Conservation (phyloP, 92 coral and sea anemone species). For the Ricordea florida region DNA sequence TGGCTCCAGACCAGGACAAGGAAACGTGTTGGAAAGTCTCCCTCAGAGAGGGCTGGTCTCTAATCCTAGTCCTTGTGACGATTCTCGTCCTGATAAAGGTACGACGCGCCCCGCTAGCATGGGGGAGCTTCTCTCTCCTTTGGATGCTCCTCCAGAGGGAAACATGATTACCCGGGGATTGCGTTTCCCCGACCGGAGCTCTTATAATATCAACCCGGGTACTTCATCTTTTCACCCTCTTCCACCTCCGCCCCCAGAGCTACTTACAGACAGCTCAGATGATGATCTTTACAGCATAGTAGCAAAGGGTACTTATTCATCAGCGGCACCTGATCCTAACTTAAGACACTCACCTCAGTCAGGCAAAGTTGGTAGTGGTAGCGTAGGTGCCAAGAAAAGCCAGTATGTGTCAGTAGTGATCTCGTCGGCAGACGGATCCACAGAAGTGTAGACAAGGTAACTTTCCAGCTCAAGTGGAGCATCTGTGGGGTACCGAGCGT, state of each 20-base stretch:
- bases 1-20: neutral
- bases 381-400: conserved; percentile 7
- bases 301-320: conserved; percentile 86
- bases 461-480: neutral
- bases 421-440: conserved; percentile 30
- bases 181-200: conserved; percentile 29
- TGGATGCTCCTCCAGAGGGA: conserved; percentile 62
- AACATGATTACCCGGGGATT: conserved; percentile 13
- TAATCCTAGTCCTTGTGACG: neutral
- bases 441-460: conserved; percentile 13
- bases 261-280: conserved; percentile 83
- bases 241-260: conserved; percentile 82
- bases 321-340: conserved; percentile 70
- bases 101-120: conserved; percentile 46
- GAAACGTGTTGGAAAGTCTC: neutral
- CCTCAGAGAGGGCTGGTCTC: neutral
- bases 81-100: conserved; percentile 13
- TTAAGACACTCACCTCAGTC: conserved; percentile 18
- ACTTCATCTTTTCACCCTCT: conserved; percentile 28
- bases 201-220: conserved; percentile 10
- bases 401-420: conserved; percentile 23
- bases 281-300: conserved; percentile 94
- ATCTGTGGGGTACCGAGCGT: no score
- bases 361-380: neutral
- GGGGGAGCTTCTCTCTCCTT: conserved; percentile 79